Evolutionary conservation across 2,113 vertebrate species (phyloP), one percentile per base, ranked within the genome.

Genomic region (Corapipo altera): DNA sequence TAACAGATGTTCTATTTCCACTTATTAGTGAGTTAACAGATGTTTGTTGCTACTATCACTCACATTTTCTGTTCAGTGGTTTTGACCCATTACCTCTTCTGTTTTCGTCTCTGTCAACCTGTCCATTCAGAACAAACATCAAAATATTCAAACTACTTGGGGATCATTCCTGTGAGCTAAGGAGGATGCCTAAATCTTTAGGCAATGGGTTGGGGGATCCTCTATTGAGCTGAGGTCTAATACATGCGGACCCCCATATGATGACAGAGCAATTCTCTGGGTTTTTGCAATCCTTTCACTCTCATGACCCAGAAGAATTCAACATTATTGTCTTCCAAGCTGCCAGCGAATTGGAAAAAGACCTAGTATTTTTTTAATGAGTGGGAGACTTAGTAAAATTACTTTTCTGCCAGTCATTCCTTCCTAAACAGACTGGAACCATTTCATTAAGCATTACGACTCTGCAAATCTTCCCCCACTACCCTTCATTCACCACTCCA

Each of bases 251-350:
- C 9, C 46, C 8, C 43, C 9, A 11, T 28, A 62, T 8, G 18
- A 71, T 23, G 27, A 72, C 3, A 35, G 8, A 48, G 54, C 41
- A 76, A 73, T 51, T 37, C 39, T 55, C 65, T 37, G 24, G 55
- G 78, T 43, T 93, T 91, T 74, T 46, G n/a, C 83, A 92, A 89
- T 80, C n/a, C 33, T 90, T 59, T 95, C 72, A 78, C 92, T 90
- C 69, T 80, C 12, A 2, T 76, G 72, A 95, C 61, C 75, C 51
- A 88, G 39, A 91, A 84, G 76, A 88, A 83, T 84, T 23, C 35
- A 84, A 89, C 93, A 86, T 73, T 62, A 84, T 86, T 84, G 90
- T 93, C 46, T 88, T 91, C 55, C 70, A 91, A 88, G 83, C 26
- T 62, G n/a, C 22, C 55, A 88, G 32, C 1, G 5, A 93, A n/a